Conservation (phyloP, 2,113 vertebrate genomes). For the Myiozetetes cayanensis region DNA sequence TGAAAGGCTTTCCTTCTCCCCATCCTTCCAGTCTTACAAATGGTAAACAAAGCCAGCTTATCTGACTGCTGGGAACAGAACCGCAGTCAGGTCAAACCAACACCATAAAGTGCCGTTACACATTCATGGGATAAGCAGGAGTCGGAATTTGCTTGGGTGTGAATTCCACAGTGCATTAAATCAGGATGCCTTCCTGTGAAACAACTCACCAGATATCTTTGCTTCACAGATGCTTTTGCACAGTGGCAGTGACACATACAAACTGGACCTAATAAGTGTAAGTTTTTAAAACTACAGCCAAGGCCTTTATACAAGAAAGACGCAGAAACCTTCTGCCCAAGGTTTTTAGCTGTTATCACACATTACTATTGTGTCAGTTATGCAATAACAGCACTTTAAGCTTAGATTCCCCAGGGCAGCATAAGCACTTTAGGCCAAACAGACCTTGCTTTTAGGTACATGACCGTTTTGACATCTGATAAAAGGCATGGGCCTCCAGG, state of each 20-base stretch:
- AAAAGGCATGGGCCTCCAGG: neutral
- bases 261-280: neutral
- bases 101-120: neutral
- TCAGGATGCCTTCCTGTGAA: neutral
- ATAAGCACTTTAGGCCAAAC: neutral
- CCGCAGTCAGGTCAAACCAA: neutral
- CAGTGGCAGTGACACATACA: fast-evolving
- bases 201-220: neutral
- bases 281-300: neutral
- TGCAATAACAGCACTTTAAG: neutral
- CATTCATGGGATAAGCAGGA: neutral
- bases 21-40: neutral
- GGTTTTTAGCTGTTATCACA: neutral
- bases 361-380: neutral
- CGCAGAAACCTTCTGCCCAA: constrained; percentile 5
- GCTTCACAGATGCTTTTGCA: neutral
- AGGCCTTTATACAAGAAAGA: neutral
- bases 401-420: neutral
- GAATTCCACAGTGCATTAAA: neutral
- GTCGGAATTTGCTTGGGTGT: neutral
- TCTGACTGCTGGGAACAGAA: neutral
- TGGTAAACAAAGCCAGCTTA: neutral
- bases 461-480: neutral
- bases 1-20: neutral
- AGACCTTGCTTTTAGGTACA: neutral